These are phyloP conservation scores for Bovichtus diacanthus DNA, from an alignment of 2,797 vertebrate species.

Conservation along the genomic window DNA sequence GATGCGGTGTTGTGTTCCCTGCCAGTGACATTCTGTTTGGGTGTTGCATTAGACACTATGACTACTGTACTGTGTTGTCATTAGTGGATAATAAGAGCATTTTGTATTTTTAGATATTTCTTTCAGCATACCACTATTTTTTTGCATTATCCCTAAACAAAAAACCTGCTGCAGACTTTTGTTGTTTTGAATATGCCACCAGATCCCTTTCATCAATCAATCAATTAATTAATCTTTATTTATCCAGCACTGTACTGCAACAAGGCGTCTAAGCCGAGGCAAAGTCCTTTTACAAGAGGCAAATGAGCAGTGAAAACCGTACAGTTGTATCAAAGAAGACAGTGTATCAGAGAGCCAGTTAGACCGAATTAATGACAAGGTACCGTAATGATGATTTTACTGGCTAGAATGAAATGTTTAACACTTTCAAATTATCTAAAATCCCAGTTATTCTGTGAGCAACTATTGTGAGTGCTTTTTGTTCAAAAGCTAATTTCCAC, in stretches of 20 bases:
- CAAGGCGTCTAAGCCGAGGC: not conserved
- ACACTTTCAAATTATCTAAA: not conserved
- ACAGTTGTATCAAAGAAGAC: constrained; percentile 6
- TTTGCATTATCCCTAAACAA: constrained; percentile 61
- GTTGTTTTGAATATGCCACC: constrained; percentile 69
- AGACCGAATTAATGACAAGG: constrained; percentile 9
- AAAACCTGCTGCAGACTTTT: constrained; percentile 63
- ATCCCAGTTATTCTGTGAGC: not conserved
- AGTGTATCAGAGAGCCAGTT: not conserved
- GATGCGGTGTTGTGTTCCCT: constrained; percentile 72
- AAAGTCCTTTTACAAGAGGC: constrained; percentile 44
- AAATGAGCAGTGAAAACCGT: constrained; percentile 32
- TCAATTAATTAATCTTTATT: constrained; percentile 77
- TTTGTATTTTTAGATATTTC: constrained; percentile 74
- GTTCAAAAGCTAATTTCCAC: not conserved
- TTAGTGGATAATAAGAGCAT: constrained; percentile 76
- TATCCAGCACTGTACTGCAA: constrained; percentile 48
- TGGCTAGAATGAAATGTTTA: not conserved
- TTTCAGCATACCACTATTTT: constrained; percentile 60
- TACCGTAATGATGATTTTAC: not conserved
- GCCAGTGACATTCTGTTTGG: constrained; percentile 79
- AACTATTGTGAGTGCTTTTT: not conserved
- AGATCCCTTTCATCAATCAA: constrained; percentile 74
- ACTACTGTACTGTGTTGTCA: constrained; percentile 74
- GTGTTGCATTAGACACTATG: constrained; percentile 70